These are phyloP conservation scores for Poeciliopsis gracilis DNA, from an alignment of 2,797 vertebrate genomes.

Conservation along the genomic window DNA sequence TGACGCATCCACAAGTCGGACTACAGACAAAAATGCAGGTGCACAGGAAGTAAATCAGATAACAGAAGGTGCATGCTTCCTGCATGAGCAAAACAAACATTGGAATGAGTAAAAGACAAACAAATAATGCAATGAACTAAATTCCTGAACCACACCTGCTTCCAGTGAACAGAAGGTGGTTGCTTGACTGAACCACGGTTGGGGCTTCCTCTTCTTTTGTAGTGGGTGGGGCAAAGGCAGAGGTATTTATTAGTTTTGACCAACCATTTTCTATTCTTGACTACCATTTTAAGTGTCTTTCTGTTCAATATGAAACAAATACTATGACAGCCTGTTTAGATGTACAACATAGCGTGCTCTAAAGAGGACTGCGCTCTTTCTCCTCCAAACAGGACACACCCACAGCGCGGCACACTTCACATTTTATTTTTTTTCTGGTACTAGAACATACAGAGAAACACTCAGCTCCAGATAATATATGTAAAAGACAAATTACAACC, in stretches of 20 bases:
- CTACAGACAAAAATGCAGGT: not conserved
- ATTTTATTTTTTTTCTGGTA: constrained; percentile 32
- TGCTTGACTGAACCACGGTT: constrained; percentile 27
- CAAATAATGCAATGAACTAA: constrained; percentile 8
- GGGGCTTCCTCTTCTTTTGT: constrained; percentile 35
- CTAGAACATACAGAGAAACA: constrained; percentile 8
- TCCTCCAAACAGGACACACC: constrained; percentile 33
- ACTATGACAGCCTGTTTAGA: not conserved
- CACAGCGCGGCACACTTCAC: constrained; percentile 23
- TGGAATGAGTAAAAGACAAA: constrained; percentile 5
- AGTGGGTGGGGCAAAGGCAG: constrained; percentile 38
- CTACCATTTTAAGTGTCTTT: constrained; percentile 17
- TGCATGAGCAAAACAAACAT: constrained; percentile 1
- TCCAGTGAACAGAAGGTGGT: constrained; percentile 14
- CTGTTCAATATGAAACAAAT: constrained; percentile 18
- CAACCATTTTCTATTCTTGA: constrained; percentile 16
- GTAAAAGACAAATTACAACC: not conserved
- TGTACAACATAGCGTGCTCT: constrained; percentile 1
- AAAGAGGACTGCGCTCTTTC: constrained; percentile 36
- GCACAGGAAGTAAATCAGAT: not conserved
- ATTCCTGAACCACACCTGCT: constrained; percentile 42
- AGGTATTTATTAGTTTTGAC: constrained; percentile 37
- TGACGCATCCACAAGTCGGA: constrained; percentile 2
- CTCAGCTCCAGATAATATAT: constrained; percentile 17
- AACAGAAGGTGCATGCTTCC: constrained; percentile 9